These are phyloP conservation scores for Hemiprocne comata DNA, from an alignment of 2,113 vertebrate genomes.

Conservation along the genomic window DNA sequence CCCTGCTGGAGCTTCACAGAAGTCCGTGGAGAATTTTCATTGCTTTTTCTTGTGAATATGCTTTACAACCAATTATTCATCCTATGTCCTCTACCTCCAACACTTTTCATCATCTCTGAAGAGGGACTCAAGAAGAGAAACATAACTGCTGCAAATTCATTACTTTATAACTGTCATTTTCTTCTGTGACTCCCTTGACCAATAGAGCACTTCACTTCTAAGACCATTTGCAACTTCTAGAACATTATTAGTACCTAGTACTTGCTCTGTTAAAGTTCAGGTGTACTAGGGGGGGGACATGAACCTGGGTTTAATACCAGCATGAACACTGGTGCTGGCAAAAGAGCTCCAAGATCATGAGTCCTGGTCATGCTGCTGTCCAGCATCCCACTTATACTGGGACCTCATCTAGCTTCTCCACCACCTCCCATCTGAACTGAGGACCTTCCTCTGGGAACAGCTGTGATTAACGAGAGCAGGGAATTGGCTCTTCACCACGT, in stretches of 20 bases:
- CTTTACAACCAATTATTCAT: not conserved
- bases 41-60: not conserved
- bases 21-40: not conserved
- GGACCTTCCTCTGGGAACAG: not conserved
- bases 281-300: not conserved
- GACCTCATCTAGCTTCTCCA: not conserved
- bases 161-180: not conserved
- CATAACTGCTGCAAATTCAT: not conserved
- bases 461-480: not conserved
- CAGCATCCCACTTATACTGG: not conserved
- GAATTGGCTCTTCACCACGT: not conserved
- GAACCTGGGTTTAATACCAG: not conserved
- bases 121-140: not conserved
- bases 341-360: not conserved
- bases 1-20: not conserved
- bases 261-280: not conserved
- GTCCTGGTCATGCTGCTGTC: not conserved
- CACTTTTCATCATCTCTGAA: not conserved
- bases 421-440: not conserved
- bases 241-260: not conserved
- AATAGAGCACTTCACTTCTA: not conserved
- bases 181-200: not conserved
- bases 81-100: not conserved
- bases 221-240: not conserved
- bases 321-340: not conserved